Base-by-base conservation (phyloP, 2,888 invertebrate species). In the Bombyx huttoni region DNA sequence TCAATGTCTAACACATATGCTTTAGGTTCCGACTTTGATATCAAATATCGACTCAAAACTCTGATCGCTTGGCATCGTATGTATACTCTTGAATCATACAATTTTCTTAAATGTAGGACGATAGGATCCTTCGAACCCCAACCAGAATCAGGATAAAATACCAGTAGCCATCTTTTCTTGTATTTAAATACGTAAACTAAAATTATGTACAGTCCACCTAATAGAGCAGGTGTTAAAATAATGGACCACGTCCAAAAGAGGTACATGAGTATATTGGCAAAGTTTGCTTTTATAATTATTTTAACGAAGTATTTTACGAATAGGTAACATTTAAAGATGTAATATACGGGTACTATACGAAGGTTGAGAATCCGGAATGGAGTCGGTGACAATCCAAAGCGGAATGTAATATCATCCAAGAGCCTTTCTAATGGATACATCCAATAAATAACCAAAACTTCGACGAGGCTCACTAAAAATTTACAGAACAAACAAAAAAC, bases 391-490 rank as follows among this genome's bases (percentile, higher is more conserved):
- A 49, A 34, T 8, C 80, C 80, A 12, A 57, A 63, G 48, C 70
- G 70, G 48, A 80, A 81, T 0, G 64, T 73, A 3, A 75, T 67
- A 45, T 81, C 81, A 45, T 81, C 81, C 0, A 73, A 51, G 0
- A 81, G 56, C n/a, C 78, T 63, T 6, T 67, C 68, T 0, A 74
- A 9, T 0, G 81, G 78, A 40, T 81, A 81, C 10, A 74, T 49
- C n/a, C 62, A 51, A 13, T 68, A 71, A 0, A 78, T 46, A 3
- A 66, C 60, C 0, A 72, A 5, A 0, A 63, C 53, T 54, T 78
- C 77, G 1, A 57, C 49, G 2, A 68, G 49, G 0, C 67, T 71
- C 0, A 61, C 58, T 3, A 67, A 48, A 2, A 62, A 55, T 47
- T 67, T 71, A 8, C 58, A 57, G 8, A 60, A 65, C 0, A 70